Evolutionary conservation across 1,140 invertebrate genomes (phyloP), one percentile per base, ranked within the genome.

Genomic region (Musca domestica): DNA sequence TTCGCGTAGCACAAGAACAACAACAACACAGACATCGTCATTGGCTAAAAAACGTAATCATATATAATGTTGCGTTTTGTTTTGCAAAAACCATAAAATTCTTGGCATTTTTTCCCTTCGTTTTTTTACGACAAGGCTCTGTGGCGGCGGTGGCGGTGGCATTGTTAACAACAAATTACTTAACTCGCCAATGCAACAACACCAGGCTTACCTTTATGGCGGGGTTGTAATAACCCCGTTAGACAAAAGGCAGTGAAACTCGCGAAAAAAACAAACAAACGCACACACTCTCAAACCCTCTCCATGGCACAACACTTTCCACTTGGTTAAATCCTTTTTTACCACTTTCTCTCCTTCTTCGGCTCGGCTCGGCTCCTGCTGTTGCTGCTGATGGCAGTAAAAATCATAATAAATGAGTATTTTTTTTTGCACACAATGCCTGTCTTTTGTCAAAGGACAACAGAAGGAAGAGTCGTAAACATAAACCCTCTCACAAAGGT

Each of bases 1-100:
- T 49, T n/a, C n/a, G n/a, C n/a, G n/a, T n/a, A n/a, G n/a, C n/a
- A n/a, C 25, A 56, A 56, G 14, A 56, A 27, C 56, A 61, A 34
- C 56, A 61, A 17, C 54, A 61, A 27, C 10, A 12, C 12, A 12
- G 4, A 41, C 34, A 41, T 41, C 34, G 12, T 41, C 34, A 41
- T 41, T 41, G 34, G 10, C 56, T 61, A 61, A 61, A 23, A 27
- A 47, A 64, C 23, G 63, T 49, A 64, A 64, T 64, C 47, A 27
- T 64, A 48, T 64, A 64, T 64, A 64, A 64, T 49, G 63, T 64
- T 64, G 63, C 63, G 47, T 49, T 64, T 64, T 64, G 41, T 64
- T 64, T 47, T 47, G 34, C 63, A 64, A 64, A 41, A 41, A 64
- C 63, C 63, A 64, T 64, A 64, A 64, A 64, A 64, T 64, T 64